Evolutionary conservation across 1,140 invertebrate genomes (phyloP).

Genomic region (Holotrichia oblita): DNA sequence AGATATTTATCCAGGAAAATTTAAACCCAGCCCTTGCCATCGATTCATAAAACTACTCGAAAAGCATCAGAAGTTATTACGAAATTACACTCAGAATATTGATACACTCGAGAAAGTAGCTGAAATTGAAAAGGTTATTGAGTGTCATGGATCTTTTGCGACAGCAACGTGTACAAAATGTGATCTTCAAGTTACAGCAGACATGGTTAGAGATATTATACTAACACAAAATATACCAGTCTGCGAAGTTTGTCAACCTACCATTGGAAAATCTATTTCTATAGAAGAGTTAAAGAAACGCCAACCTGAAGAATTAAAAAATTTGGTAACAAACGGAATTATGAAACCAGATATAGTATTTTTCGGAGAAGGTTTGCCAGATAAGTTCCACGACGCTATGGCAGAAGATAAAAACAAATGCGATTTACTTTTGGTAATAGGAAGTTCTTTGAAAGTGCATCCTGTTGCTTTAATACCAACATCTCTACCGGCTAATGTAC

Average conservation of each 20-base stretch:
- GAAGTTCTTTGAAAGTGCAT: constrained; percentile 88
- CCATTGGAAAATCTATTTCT: constrained; percentile 38
- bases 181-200: constrained; percentile 77
- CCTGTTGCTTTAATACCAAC: constrained; percentile 90
- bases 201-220: constrained; percentile 83
- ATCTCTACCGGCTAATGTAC: constrained; percentile 79
- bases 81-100: constrained; percentile 95
- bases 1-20: constrained; percentile 91
- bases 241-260: constrained; percentile 74
- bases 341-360: constrained; percentile 97
- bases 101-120: constrained; percentile 87
- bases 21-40: constrained; percentile 87
- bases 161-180: constrained; percentile 89
- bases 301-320: constrained; percentile 43
- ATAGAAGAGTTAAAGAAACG: constrained; percentile 44
- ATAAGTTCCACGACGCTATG: constrained; percentile 86
- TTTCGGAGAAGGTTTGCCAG: constrained; percentile 90
- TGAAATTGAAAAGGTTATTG: constrained; percentile 83
- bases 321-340: constrained; percentile 65
- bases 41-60: constrained; percentile 87
- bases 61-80: constrained; percentile 78
- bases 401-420: constrained; percentile 82
- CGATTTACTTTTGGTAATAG: constrained; percentile 90
- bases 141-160: constrained; percentile 92
- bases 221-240: constrained; percentile 83